phyloP scores from a whole-genome alignment of 2,888 invertebrate genomes.

The Philaethria dido region DNA sequence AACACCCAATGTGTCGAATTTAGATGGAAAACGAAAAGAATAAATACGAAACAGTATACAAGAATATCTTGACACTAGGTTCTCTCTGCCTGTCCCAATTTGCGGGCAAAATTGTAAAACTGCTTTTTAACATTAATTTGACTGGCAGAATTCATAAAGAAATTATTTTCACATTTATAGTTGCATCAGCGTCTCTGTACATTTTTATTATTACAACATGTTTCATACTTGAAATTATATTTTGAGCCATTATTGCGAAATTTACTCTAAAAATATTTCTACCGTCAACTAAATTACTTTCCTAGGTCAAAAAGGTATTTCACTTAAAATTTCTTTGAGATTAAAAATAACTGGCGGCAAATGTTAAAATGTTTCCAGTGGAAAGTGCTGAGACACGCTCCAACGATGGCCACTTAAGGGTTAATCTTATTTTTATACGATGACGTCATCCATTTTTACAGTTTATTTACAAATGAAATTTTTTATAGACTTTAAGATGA shows the following conservation, averaged over 20 bases:
- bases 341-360: conserved; percentile 19
- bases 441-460: conserved; percentile 17
- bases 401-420: conserved; percentile 6
- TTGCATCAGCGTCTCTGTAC: not conserved
- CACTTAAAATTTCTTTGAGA: conserved; percentile 7
- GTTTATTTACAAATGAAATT: conserved; percentile 2
- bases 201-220: not conserved
- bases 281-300: conserved; percentile 9
- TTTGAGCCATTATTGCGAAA: not conserved
- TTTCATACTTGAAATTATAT: not conserved
- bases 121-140: too few species aligned
- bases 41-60: too few species aligned
- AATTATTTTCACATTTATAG: too few species aligned
- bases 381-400: conserved; percentile 20
- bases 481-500: not conserved
- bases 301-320: conserved; percentile 12
- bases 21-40: too few species aligned
- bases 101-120: too few species aligned
- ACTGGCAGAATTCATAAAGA: too few species aligned
- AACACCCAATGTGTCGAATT: too few species aligned
- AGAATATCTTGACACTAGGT: too few species aligned
- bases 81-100: too few species aligned
- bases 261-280: not conserved
- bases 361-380: conserved; percentile 8
- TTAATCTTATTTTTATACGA: conserved; percentile 20